phyloP scores from a whole-genome alignment of 2,888 invertebrate species.

The Deilephila porcellus region DNA sequence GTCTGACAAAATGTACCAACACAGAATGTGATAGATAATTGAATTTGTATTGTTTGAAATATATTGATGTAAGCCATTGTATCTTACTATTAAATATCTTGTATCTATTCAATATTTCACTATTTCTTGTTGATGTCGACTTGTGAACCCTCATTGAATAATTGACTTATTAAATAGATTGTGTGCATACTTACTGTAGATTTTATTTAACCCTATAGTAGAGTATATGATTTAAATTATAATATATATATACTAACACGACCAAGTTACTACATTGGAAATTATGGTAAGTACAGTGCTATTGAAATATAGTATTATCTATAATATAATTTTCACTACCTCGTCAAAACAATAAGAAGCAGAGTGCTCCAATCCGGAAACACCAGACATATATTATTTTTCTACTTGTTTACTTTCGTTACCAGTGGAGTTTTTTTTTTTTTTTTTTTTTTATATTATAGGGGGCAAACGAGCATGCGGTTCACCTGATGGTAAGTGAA shows the following conservation, averaged over 20 bases:
- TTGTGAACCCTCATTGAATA: slow-evolving; percentile 20
- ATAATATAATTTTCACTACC: too few species aligned
- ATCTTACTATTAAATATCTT: background rate
- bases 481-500: too few species aligned
- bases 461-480: too few species aligned
- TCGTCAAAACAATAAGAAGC: too few species aligned
- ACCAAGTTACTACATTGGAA: background rate
- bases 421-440: background rate
- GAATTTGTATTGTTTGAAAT: background rate
- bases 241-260: background rate
- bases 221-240: background rate
- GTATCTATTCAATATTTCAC: background rate
- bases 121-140: slow-evolving; percentile 6
- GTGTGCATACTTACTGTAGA: slow-evolving; percentile 1
- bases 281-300: too few species aligned
- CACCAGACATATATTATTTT: background rate
- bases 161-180: slow-evolving; percentile 30
- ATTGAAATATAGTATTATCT: too few species aligned
- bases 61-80: background rate
- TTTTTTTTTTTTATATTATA: too few species aligned
- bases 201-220: background rate
- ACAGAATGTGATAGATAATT: background rate
- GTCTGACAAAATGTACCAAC: background rate
- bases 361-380: too few species aligned
- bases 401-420: background rate